Evolutionary conservation across 2,113 vertebrate genomes (phyloP), one percentile per base, ranked within the genome.

Genomic region (Irena cyanogastra): DNA sequence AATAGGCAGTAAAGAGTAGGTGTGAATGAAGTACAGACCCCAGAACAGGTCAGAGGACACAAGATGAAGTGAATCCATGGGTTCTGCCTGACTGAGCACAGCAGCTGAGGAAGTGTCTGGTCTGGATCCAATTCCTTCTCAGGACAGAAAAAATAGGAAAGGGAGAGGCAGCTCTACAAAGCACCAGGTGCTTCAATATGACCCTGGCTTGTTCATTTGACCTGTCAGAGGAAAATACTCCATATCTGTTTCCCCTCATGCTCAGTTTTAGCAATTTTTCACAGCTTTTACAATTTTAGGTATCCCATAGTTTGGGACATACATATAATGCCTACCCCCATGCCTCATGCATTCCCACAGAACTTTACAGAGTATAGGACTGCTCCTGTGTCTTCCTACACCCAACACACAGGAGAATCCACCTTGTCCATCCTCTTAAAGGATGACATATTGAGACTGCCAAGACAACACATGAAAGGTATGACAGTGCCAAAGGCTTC

Each of bases 261-360:
- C 26, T 63, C 61, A 41, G 17, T 56, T 75, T 44, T 2, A 64
- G 26, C 31, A n/a, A 20, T 56, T 81, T 78, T 86, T 64, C 69
- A 44, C 47, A 66, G 27, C 16, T 83, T 63, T 66, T 52, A 54
- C 0, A 1, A 28, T 53, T 66, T 78, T 64, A 35, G 35, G 22
- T 15, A 6, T 30, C 24, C 70, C 28, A n/a, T 3, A 17, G n/a
- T 41, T 47, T 37, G 30, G 33, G 45, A 49, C 0, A 2, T 2
- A 65, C 16, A 13, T 37, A 21, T 8, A 72, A 61, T 5, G 16
- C 37, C 39, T 13, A 13, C 7, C 18, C 4, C 11, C 22, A 45
- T 4, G 12, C 18, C 5, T 22, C 45, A n/a, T 0, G 0, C 11
- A 10, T 33, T 52, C 44, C 57, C 41, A 63, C 18, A 20, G 22